Conservation (phyloP, 2,797 vertebrate genomes). For the Gambelia wislizenii region DNA sequence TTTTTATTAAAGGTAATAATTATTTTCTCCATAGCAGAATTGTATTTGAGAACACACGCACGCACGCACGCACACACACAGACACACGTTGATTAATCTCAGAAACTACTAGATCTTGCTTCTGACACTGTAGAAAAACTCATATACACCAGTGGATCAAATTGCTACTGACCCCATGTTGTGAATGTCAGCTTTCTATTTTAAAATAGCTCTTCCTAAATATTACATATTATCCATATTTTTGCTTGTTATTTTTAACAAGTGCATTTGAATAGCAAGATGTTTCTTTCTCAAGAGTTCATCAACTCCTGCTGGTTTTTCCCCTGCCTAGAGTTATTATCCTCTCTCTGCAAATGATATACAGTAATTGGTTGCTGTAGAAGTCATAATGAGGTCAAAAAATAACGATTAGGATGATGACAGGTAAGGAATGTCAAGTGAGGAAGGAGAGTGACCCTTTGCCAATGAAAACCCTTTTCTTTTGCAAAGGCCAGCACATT, state of each 20-base stretch:
- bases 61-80: background rate
- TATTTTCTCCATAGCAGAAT: background rate
- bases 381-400: slow-evolving; percentile 42
- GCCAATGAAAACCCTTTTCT: slow-evolving; percentile 1
- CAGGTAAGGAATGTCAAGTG: slow-evolving; percentile 6
- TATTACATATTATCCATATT: slow-evolving; percentile 12
- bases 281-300: slow-evolving; percentile 32
- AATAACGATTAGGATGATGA: slow-evolving; percentile 33
- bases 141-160: background rate
- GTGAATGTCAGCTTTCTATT: slow-evolving; percentile 30
- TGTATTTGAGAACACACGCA: background rate
- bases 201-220: slow-evolving; percentile 22
- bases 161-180: background rate
- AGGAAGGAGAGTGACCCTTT: background rate
- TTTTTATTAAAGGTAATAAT: background rate
- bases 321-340: slow-evolving; percentile 14
- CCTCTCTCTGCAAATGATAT: slow-evolving; percentile 39
- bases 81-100: background rate
- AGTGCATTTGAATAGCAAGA: slow-evolving; percentile 27
- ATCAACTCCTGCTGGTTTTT: background rate
- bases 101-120: background rate
- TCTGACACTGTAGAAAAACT: background rate
- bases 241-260: slow-evolving; percentile 35
- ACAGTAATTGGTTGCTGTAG: slow-evolving; percentile 39
- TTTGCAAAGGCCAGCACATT: background rate